Conservation (phyloP, 2,113 vertebrate genomes). For the Mustelus asterias region DNA sequence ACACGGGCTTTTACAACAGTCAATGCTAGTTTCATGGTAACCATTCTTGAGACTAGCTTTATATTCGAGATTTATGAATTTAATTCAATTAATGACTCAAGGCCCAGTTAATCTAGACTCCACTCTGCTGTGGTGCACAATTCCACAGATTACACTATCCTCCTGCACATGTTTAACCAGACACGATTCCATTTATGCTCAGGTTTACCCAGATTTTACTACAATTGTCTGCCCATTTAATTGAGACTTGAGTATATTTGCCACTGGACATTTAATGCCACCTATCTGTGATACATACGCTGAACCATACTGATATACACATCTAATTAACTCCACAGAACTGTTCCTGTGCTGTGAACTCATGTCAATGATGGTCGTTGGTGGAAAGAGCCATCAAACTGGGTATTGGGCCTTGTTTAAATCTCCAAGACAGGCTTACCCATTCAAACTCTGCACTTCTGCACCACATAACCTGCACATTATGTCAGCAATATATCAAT, state of each 20-base stretch:
- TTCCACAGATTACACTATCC: not conserved
- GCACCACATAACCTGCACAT: not conserved
- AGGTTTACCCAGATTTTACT: not conserved
- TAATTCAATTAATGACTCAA: not conserved
- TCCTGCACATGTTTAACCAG: not conserved
- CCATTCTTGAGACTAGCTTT: too few relatives aligned
- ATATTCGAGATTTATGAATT: too few relatives aligned
- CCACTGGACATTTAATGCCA: not conserved
- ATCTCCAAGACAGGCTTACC: not conserved
- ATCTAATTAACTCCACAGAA: not conserved
- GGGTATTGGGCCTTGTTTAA: not conserved
- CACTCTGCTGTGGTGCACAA: not conserved
- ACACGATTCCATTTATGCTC: not conserved
- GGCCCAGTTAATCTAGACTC: not conserved
- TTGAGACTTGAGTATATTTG: not conserved
- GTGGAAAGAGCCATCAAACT: not conserved
- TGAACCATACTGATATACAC: not conserved
- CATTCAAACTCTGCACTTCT: not conserved
- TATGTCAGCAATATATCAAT: not conserved
- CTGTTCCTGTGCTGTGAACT: not conserved
- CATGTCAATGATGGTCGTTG: not conserved
- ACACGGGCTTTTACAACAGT: too few relatives aligned
- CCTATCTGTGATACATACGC: not conserved
- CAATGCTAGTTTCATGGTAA: too few relatives aligned
- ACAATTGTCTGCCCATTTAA: not conserved